Conservation (phyloP, 2,113 vertebrate species). For the Phyllostomus hastatus region DNA sequence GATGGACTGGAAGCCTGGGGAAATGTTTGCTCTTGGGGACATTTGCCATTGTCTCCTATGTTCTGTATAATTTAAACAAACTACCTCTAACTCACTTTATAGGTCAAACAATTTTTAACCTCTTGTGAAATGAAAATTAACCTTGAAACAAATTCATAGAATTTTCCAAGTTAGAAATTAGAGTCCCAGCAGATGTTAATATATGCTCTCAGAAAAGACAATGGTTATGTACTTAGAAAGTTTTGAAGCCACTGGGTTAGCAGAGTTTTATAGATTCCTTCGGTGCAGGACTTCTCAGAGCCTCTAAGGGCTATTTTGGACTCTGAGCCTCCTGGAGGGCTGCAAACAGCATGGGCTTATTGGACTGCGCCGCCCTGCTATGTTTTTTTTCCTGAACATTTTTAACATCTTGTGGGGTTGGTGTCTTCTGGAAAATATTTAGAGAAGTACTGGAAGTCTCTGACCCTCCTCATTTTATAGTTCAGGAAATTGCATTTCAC, state of each 20-base stretch:
- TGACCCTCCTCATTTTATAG: background rate
- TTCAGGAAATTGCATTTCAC: background rate
- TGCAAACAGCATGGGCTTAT: background rate
- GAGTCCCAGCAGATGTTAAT: conserved; percentile 14
- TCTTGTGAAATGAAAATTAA: conserved; percentile 67
- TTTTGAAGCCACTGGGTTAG: background rate
- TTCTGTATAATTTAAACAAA: conserved; percentile 64
- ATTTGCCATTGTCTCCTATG: background rate
- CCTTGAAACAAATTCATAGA: conserved; percentile 52
- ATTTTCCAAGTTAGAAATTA: conserved; percentile 53
- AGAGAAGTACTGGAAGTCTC: background rate
- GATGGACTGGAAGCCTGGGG: background rate
- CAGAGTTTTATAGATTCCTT: background rate
- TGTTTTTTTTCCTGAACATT: background rate
- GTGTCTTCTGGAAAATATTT: background rate
- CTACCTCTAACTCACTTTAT: conserved; percentile 54
- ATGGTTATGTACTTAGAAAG: background rate
- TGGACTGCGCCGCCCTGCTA: background rate
- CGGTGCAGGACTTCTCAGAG: background rate
- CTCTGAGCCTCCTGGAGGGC: background rate
- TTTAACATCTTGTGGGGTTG: background rate
- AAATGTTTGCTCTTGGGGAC: background rate
- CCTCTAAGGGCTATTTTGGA: background rate
- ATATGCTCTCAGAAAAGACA: background rate
- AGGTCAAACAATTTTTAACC: conserved; percentile 62